Base-by-base conservation (phyloP, 2,797 vertebrate genomes). In the Pogonophryne albipinna region DNA sequence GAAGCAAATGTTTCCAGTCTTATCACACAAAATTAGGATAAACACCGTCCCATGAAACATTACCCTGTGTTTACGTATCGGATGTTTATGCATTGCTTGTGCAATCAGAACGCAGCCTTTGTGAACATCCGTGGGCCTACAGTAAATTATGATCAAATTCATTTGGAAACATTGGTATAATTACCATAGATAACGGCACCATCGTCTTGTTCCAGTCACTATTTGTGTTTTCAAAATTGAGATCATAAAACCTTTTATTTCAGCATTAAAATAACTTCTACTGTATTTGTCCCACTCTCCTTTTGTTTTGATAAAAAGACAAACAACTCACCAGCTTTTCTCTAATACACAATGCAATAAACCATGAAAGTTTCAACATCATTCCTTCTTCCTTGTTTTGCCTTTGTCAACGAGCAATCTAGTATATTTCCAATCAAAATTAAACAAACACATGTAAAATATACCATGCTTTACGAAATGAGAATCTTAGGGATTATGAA, bases 1-100 rank as follows among this genome's bases (percentile, higher is more conserved):
- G 12, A 74, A 52, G 2, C 53, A 77, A 74, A 84, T 49, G 52
- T 58, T 74, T 74, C 60, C 4, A 72, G 60, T 60, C 16, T 66
- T 45, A 55, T 73, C 58, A 59, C 59, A 71, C 50, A 53, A 49
- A 47, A 65, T 70, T 55, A 50, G 52, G 46, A 23, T 68, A 56
- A 78, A 76, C 47, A 66, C 42, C 31, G 63, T 49, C 19, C 23
- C 10, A 0, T 46, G 44, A 52, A 72, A 67, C 23, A 67, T 41
- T 10, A 38, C 4, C 2, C 14, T 8, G 45, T 53, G 62, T 77
- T 80, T 63, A 76, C 27, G 41, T 11, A 51, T 55, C 19, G 34
- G 10, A 45, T 38, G 57, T 64, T 52, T 11, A 14, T 51, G 56
- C 71, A 55, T 15, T 14, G 41, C 41, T 66, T 71, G 62, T 45